Evolutionary conservation across 2,113 vertebrate species (phyloP).

Genomic region (Eidolon helvum): DNA sequence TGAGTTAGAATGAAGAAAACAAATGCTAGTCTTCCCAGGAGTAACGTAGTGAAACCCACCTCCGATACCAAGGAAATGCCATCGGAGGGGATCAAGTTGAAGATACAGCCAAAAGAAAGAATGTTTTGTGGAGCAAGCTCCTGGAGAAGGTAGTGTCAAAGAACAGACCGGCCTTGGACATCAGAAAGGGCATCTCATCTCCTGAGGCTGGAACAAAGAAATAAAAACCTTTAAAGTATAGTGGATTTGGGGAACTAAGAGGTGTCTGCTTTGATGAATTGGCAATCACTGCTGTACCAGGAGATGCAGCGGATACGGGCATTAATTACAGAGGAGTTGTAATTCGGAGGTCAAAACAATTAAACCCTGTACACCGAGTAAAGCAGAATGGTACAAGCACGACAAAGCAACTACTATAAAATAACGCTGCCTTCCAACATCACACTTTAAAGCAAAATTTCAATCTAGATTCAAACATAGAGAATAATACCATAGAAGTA

Average conservation of each 20-base stretch:
- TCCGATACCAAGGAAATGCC: background rate
- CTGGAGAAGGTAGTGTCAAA: background rate
- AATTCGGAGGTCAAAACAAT: background rate
- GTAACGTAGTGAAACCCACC: background rate
- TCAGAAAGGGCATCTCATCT: conserved; percentile 24
- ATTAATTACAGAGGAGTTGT: background rate
- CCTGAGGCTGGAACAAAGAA: background rate
- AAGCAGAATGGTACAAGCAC: background rate
- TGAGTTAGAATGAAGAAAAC: background rate
- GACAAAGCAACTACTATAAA: background rate
- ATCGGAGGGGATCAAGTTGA: background rate
- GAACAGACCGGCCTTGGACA: background rate
- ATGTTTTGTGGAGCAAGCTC: background rate
- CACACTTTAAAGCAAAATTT: background rate
- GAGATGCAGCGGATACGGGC: background rate
- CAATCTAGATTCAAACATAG: background rate
- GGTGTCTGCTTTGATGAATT: background rate
- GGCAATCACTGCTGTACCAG: background rate
- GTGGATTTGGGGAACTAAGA: background rate
- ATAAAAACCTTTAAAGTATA: conserved; percentile 23
- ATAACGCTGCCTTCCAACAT: background rate
- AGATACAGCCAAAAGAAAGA: background rate
- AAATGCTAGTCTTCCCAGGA: background rate
- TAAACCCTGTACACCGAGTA: background rate
- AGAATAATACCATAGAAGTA: background rate